phyloP scores from a whole-genome alignment of 1,140 invertebrate species.

The Ruditapes philippinarum region DNA sequence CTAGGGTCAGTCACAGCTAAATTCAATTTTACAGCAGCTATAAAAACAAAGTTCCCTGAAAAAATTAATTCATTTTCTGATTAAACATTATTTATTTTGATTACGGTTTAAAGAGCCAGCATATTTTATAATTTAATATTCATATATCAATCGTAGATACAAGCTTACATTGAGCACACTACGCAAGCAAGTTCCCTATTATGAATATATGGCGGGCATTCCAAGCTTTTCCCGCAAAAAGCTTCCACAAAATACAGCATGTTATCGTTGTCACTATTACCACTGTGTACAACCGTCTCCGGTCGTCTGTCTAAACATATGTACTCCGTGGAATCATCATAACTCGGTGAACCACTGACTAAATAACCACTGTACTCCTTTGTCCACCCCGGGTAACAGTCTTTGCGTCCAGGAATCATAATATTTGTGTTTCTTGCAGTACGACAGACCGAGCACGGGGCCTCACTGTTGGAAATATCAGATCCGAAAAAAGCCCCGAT shows the following conservation, averaged over 20 bases:
- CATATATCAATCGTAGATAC: no score
- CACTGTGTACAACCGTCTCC: background rate
- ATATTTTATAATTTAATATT: no score
- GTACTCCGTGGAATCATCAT: constrained; percentile 42
- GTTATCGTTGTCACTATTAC: constrained; percentile 3
- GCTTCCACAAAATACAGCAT: constrained; percentile 55
- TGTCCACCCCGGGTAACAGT: constrained; percentile 62
- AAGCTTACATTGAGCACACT: constrained; percentile 46
- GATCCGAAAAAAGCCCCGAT: background rate
- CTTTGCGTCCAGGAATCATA: constrained; percentile 62
- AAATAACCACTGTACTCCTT: constrained; percentile 65
- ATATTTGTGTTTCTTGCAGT: constrained; percentile 7
- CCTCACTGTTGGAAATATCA: constrained; percentile 9
- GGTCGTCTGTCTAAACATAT: constrained; percentile 52
- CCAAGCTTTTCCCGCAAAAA: constrained; percentile 7
- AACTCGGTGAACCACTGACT: constrained; percentile 8
- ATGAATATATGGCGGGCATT: constrained; percentile 35
- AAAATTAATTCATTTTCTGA: no score
- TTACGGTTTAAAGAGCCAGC: no score
- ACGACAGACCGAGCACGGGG: constrained; percentile 60
- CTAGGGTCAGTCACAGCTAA: no score
- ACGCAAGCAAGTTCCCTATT: constrained; percentile 40
- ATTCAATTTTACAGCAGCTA: no score
- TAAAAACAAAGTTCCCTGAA: no score
- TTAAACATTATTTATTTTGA: no score